phyloP scores from a whole-genome alignment of 2,113 vertebrate genomes.

The Hyaena hyaena region DNA sequence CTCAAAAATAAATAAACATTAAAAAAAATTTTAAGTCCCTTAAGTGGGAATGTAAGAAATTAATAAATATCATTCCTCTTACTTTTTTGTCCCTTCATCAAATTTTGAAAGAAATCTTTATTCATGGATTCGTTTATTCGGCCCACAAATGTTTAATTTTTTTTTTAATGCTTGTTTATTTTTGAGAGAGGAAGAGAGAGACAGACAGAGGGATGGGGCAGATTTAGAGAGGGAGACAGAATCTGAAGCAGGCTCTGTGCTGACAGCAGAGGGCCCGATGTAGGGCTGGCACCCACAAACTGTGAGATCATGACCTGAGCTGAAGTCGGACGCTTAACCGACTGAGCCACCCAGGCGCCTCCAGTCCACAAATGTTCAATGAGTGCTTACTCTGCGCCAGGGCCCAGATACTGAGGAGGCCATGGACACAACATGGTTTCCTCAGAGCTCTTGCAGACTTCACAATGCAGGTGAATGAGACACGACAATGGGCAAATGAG shows the following conservation, averaged over 20 bases:
- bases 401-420: neutral
- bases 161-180: neutral
- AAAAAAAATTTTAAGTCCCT: neutral
- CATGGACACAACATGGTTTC: neutral
- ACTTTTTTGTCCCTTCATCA: neutral
- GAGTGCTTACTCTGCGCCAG: neutral
- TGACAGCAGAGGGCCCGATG: too few relatives aligned
- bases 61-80: neutral
- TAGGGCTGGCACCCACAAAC: too few relatives aligned
- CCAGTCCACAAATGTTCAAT: neutral
- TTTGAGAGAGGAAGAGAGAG: too few relatives aligned
- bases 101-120: constrained; percentile 12
- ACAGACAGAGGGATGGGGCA: too few relatives aligned
- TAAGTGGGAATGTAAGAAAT: neutral
- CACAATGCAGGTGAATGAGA: neutral
- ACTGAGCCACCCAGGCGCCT: too few relatives aligned
- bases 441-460: neutral
- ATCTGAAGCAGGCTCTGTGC: too few relatives aligned
- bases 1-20: too few relatives aligned
- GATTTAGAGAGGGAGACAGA: too few relatives aligned
- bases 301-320: too few relatives aligned
- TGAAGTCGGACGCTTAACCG: too few relatives aligned
- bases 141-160: neutral
- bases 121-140: neutral
- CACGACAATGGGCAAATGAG: neutral